These are phyloP conservation scores for Linnaemya vulpina DNA, from an alignment of 2,888 invertebrate genomes.

Conservation along the genomic window DNA sequence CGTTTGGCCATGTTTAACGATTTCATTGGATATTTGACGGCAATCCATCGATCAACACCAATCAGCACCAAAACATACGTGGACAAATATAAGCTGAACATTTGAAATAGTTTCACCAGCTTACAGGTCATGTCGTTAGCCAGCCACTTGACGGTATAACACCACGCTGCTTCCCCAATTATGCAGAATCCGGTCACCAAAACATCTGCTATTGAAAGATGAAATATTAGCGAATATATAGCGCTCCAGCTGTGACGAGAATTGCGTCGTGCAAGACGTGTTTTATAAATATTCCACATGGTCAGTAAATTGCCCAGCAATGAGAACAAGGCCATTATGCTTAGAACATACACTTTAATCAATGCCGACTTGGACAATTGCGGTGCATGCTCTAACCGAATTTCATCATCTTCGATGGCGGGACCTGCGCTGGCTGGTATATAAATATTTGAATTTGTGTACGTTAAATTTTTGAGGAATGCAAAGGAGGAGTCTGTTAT, in stretches of 20 bases:
- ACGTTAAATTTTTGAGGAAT: constrained; percentile 57
- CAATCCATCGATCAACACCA: constrained; percentile 91
- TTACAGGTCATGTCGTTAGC: constrained; percentile 91
- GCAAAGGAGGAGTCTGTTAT: constrained; percentile 46
- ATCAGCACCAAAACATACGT: constrained; percentile 92
- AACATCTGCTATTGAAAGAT: constrained; percentile 92
- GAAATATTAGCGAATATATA: constrained; percentile 90
- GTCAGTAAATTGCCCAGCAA: constrained; percentile 90
- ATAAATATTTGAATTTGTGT: constrained; percentile 46
- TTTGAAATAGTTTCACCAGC: constrained; percentile 90
- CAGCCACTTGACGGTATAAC: constrained; percentile 90
- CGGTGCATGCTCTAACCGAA: constrained; percentile 87
- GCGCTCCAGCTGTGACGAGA: constrained; percentile 87
- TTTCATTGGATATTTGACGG: constrained; percentile 91
- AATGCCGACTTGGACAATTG: constrained; percentile 86
- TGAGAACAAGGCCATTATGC: constrained; percentile 88
- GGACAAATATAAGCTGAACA: constrained; percentile 91
- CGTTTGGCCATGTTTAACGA: constrained; percentile 87
- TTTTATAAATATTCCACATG: constrained; percentile 89
- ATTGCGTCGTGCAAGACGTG: constrained; percentile 85
- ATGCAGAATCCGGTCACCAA: constrained; percentile 92
- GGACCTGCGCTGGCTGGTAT: constrained; percentile 58
- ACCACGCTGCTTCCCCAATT: constrained; percentile 92
- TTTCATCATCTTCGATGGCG: constrained; percentile 65
- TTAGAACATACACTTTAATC: constrained; percentile 87